These are phyloP conservation scores for Leptoteleia sp. DNA, from an alignment of 1,140 invertebrate genomes.

Conservation along the genomic window DNA sequence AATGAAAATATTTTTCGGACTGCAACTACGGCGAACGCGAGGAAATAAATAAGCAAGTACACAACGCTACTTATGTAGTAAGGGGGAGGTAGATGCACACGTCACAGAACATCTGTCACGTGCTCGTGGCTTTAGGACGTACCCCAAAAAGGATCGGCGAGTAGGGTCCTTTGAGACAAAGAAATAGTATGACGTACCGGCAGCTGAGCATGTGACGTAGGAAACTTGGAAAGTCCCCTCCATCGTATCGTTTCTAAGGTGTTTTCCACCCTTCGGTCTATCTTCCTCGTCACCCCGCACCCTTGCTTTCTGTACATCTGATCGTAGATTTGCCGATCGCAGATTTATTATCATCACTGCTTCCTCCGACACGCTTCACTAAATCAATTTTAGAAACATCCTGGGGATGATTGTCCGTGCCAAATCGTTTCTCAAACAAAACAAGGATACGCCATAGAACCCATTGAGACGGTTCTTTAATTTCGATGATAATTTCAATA, in stretches of 20 bases:
- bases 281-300: slow-evolving; percentile 57
- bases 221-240: slow-evolving; percentile 68
- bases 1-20: slow-evolving; percentile 41
- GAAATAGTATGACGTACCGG: slow-evolving; percentile 80
- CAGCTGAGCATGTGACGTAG: slow-evolving; percentile 80
- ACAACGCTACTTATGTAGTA: slow-evolving; percentile 61
- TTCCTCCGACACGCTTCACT: slow-evolving; percentile 59
- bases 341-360: slow-evolving; percentile 64
- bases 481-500: too few species aligned
- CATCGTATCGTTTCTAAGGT: slow-evolving; percentile 62
- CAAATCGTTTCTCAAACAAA: slow-evolving; percentile 6
- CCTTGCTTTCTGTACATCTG: slow-evolving; percentile 56
- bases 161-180: slow-evolving; percentile 81
- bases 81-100: slow-evolving; percentile 66
- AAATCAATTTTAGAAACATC: slow-evolving; percentile 27
- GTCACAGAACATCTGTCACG: slow-evolving; percentile 80
- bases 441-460: too few species aligned
- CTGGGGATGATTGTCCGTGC: slow-evolving; percentile 13
- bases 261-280: slow-evolving; percentile 64
- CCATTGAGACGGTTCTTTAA: too few species aligned
- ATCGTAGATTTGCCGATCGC: slow-evolving; percentile 59
- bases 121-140: slow-evolving; percentile 72
- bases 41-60: slow-evolving; percentile 72
- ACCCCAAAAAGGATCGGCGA: slow-evolving; percentile 70
- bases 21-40: slow-evolving; percentile 19